These are phyloP conservation scores for Upupa epops DNA, from an alignment of 2,113 vertebrate species.

Conservation along the genomic window DNA sequence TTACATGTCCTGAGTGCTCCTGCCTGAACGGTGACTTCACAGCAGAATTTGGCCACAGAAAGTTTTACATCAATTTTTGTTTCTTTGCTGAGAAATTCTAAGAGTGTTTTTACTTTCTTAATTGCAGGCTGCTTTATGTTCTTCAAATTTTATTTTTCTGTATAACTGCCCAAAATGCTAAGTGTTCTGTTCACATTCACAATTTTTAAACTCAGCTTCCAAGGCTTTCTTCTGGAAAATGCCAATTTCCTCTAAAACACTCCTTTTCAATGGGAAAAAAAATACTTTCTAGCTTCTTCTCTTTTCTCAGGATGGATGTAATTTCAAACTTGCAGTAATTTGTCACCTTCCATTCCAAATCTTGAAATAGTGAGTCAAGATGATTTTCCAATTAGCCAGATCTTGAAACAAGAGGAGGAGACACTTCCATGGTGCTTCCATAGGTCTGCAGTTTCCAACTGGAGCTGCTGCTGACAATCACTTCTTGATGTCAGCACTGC, in stretches of 20 bases:
- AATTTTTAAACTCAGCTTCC: neutral
- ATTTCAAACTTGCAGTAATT: neutral
- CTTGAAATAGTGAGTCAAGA: neutral
- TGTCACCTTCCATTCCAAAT: neutral
- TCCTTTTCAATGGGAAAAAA: neutral
- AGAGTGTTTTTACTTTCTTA: neutral
- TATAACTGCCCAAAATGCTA: conserved; percentile 1
- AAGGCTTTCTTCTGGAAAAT: conserved; percentile 21
- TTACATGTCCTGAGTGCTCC: neutral
- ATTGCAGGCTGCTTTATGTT: neutral
- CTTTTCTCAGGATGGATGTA: neutral
- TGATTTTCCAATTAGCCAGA: neutral
- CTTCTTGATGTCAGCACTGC: neutral
- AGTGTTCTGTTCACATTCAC: neutral
- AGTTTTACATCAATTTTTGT: neutral
- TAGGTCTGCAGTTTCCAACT: neutral
- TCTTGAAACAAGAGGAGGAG: neutral
- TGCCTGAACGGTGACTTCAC: neutral
- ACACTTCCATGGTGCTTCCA: neutral
- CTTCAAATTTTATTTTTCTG: conserved; percentile 29
- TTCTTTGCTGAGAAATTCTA: neutral
- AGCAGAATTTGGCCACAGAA: neutral
- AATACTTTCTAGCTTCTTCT: neutral
- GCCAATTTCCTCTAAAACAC: neutral
- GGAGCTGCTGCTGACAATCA: neutral